Conservation (phyloP, 2,113 vertebrate species). For the Otis tarda region DNA sequence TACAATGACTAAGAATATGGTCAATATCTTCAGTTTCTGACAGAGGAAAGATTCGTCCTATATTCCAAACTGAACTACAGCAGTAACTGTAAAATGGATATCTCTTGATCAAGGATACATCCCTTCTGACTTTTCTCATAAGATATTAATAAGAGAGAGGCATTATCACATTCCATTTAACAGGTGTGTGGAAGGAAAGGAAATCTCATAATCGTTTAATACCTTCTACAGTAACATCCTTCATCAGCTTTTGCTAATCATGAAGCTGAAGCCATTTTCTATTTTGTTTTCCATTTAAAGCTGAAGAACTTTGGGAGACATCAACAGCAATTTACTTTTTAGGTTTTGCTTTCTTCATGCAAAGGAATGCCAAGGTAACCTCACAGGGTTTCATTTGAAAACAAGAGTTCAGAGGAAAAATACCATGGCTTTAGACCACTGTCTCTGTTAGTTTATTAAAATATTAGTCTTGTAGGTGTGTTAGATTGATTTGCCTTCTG, state of each 20-base stretch:
- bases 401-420: conserved; percentile 33
- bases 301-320: not conserved
- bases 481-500: conserved; percentile 16
- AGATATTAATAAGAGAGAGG: conserved; percentile 20
- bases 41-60: not conserved
- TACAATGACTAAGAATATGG: not conserved
- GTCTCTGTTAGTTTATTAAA: conserved; percentile 60
- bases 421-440: not conserved
- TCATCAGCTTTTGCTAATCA: conserved; percentile 8
- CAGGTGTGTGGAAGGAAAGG: conserved; percentile 19
- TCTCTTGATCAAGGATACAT: not conserved
- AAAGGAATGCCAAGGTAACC: not conserved
- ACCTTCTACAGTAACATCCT: not conserved
- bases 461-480: conserved; percentile 61
- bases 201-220: conserved; percentile 32
- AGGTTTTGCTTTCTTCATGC: not conserved
- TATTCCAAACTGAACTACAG: not conserved
- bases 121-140: not conserved
- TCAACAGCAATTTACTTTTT: not conserved
- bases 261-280: not conserved
- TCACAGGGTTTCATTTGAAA: conserved; percentile 23
- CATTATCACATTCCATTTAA: conserved; percentile 40
- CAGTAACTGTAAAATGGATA: not conserved
- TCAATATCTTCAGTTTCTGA: not conserved
- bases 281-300: not conserved